Conservation (phyloP, 2,888 invertebrate genomes). For the Plusia festucae region DNA sequence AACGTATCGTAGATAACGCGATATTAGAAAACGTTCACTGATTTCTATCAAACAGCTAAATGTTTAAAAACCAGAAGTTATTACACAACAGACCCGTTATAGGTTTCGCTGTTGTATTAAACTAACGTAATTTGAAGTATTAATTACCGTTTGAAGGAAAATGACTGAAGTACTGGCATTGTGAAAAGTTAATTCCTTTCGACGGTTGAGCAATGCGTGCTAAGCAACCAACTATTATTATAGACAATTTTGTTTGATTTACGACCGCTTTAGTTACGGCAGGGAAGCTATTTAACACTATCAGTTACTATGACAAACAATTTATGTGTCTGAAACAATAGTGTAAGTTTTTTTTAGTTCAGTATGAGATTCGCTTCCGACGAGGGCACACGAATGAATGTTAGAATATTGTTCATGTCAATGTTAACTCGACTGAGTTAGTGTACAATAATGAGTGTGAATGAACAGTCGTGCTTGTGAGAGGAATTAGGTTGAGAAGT, state of each 20-base stretch:
- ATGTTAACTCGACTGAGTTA: slow-evolving; percentile 20
- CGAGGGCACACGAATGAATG: slow-evolving; percentile 32
- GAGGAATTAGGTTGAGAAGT: slow-evolving; percentile 66
- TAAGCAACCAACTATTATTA: slow-evolving; percentile 24
- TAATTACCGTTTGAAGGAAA: slow-evolving; percentile 53
- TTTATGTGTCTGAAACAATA: slow-evolving; percentile 19
- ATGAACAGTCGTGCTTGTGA: slow-evolving; percentile 51
- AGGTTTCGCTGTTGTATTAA: slow-evolving; percentile 43
- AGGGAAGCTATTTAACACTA: slow-evolving; percentile 20
- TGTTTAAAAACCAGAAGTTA: slow-evolving; percentile 27
- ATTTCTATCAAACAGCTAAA: slow-evolving; percentile 17
- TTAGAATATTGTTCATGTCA: slow-evolving; percentile 21
- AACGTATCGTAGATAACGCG: slow-evolving; percentile 49
- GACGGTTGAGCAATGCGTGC: slow-evolving; percentile 46
- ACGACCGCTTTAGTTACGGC: slow-evolving; percentile 12
- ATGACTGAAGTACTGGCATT: slow-evolving; percentile 40
- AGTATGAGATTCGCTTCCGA: slow-evolving; percentile 36
- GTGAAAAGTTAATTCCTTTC: slow-evolving; percentile 54
- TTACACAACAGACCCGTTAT: slow-evolving; percentile 36
- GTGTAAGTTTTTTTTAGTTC: slow-evolving; percentile 32
- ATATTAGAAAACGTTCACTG: slow-evolving; percentile 21
- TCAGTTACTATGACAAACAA: slow-evolving; percentile 24
- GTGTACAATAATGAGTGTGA: slow-evolving; percentile 59
- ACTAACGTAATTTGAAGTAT: slow-evolving; percentile 51
- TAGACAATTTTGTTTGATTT: slow-evolving; percentile 30